Percentiles rank a stretch among this genome's conserved stretches.
Evolutionary conservation across 2,113 vertebrate species (phyloP).

Genomic region (Cheilinus undulatus): DNA sequence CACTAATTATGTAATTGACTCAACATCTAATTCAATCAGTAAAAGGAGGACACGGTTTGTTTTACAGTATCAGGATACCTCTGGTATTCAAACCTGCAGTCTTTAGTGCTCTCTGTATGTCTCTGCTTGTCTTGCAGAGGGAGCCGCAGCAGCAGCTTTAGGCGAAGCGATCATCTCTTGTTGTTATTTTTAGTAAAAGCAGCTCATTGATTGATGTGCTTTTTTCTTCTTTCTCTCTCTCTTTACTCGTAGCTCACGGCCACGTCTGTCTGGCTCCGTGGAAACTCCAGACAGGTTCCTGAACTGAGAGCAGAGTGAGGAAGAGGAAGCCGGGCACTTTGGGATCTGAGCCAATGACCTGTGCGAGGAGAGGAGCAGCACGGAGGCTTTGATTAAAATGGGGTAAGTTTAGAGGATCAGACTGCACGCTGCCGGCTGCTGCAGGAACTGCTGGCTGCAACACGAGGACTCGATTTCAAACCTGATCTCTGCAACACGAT

Average conservation of each 20-base stretch:
- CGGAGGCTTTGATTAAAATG: conserved; percentile 77
- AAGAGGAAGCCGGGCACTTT: conserved; percentile 39
- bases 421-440: conserved; percentile 38
- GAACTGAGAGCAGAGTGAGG: conserved; percentile 32
- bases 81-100: conserved; percentile 36
- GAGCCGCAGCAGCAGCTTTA: not conserved
- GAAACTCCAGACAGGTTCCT: conserved; percentile 41
- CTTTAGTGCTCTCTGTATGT: conserved; percentile 17
- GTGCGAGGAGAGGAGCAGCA: conserved; percentile 42
- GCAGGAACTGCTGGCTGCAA: conserved; percentile 43
- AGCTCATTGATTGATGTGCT: conserved; percentile 31
- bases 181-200: conserved; percentile 36
- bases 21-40: conserved; percentile 64
- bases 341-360: conserved; percentile 70
- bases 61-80: conserved; percentile 69
- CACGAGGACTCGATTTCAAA: conserved; percentile 38
- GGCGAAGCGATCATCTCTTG: conserved; percentile 4
- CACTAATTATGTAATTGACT: conserved; percentile 73
- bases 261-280: conserved; percentile 47
- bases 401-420: conserved; percentile 76
- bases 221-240: conserved; percentile 23
- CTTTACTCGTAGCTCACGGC: conserved; percentile 50
- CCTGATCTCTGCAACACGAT: conserved; percentile 52
- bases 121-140: not conserved
- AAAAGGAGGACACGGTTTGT: conserved; percentile 58